Base-by-base conservation (phyloP, 2,888 invertebrate species). In the Campoletis raptor region DNA sequence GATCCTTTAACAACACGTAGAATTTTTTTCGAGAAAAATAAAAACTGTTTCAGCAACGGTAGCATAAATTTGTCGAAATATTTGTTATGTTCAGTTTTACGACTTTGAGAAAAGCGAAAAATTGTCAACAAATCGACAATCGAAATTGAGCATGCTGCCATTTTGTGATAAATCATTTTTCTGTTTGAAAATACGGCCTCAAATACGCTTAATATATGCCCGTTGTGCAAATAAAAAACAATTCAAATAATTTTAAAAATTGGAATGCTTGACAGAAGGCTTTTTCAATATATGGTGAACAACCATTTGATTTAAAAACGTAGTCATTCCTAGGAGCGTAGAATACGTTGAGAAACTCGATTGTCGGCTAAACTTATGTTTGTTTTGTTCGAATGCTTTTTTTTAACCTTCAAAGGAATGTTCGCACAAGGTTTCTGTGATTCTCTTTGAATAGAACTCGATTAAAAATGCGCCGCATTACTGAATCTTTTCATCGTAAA, bases 401-500 rank as follows among this genome's bases (percentile, higher is more conserved):
- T 45, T 57, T 57, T 57, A 24, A 57, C 57, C 57, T 57, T 24
- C 10, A 10, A n/a, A 57, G 24, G 3, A 24, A 57, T 24, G 8
- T 24, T 57, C 10, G 57, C 24, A 10, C 10, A 24, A 24, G 3
- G 24, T 57, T 57, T 45, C 66, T 64, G 48, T 77, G 45, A 69
- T 84, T 80, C 21, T 79, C 70, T 57, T 69, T 42, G 80, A 80
- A 80, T 76, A 66, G 70, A 85, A 72, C 37, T 36, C 52, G 36
- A 45, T 30, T 42, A 70, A 80, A 30, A 80, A 80, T 76, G 52
- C 64, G 52, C 54, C 36, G 40, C 15, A 40, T 2, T 18, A 40
- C 36, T n/a, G 18, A 36, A 52, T 37, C 12, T 54, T 52, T 72
- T 52, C 54, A 52, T 69, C 67, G 64, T 80, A 54, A 45, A 24